These are phyloP conservation scores for Cisticola juncidis DNA, from an alignment of 2,113 vertebrate species.

Conservation along the genomic window DNA sequence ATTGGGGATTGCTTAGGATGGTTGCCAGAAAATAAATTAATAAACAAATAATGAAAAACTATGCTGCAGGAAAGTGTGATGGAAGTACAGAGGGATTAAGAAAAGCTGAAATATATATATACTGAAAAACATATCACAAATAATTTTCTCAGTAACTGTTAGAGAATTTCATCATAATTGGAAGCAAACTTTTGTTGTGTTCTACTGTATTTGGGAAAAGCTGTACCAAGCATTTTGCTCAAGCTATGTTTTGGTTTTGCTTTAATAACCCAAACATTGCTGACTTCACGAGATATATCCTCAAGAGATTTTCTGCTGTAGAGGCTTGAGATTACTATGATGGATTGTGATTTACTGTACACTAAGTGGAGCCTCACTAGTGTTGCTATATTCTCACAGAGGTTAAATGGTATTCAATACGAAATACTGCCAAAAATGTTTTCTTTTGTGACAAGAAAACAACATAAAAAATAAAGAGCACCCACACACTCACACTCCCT, in stretches of 20 bases:
- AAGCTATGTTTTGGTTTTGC: not conserved
- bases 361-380: slow-evolving; percentile 65
- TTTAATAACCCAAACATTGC: not conserved
- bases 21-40: not conserved
- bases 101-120: not conserved
- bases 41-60: not conserved
- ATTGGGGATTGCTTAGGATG: not conserved
- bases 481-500: accelerated
- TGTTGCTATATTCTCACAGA: slow-evolving; percentile 63
- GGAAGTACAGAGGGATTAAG: not conserved
- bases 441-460: slow-evolving; percentile 22
- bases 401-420: slow-evolving; percentile 74
- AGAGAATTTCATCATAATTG: not conserved
- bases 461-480: slow-evolving; percentile 38
- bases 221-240: not conserved
- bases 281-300: not conserved
- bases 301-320: not conserved
- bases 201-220: not conserved
- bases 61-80: not conserved
- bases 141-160: not conserved
- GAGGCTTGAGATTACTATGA: slow-evolving; percentile 66
- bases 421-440: slow-evolving; percentile 69
- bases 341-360: slow-evolving; percentile 67
- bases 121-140: not conserved
- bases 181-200: not conserved